Conservation (phyloP, 2,888 invertebrate species). For the Ptychoptera albimana region DNA sequence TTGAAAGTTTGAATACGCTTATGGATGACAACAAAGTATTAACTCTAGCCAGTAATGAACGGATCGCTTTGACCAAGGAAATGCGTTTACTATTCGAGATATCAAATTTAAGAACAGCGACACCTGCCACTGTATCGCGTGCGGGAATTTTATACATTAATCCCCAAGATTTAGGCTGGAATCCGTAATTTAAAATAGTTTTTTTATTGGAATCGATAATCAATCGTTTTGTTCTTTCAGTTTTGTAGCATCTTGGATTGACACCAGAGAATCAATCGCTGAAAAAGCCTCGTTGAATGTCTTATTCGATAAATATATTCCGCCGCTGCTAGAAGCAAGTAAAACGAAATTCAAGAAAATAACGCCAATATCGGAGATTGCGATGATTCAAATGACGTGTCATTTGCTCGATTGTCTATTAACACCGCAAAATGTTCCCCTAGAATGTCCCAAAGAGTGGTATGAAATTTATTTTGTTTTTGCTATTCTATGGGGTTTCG, state of each 20-base stretch:
- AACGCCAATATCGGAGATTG: constrained; percentile 79
- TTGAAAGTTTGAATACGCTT: constrained; percentile 87
- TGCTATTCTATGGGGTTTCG: constrained; percentile 83
- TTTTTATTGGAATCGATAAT: not conserved
- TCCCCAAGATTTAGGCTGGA: constrained; percentile 89
- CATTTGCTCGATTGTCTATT: constrained; percentile 73
- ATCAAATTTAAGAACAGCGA: constrained; percentile 74
- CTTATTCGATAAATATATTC: constrained; percentile 87
- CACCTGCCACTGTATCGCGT: constrained; percentile 88
- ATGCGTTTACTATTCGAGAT: constrained; percentile 94
- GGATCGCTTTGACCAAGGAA: constrained; percentile 73
- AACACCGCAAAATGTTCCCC: constrained; percentile 61
- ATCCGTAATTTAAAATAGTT: constrained; percentile 39
- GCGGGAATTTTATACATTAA: constrained; percentile 92
- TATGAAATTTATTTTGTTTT: constrained; percentile 85
- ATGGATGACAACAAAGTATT: constrained; percentile 95
- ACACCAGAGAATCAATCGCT: constrained; percentile 49
- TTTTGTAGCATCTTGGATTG: constrained; percentile 78
- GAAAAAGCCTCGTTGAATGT: constrained; percentile 70
- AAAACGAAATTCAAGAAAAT: constrained; percentile 64
- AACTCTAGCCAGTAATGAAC: constrained; percentile 85
- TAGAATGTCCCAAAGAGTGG: constrained; percentile 86
- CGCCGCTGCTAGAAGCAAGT: constrained; percentile 61
- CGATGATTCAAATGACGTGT: constrained; percentile 78
- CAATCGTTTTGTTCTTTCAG: constrained; percentile 31